Base-by-base conservation (phyloP, 2,113 vertebrate genomes). In the Acanthisitta chloris region DNA sequence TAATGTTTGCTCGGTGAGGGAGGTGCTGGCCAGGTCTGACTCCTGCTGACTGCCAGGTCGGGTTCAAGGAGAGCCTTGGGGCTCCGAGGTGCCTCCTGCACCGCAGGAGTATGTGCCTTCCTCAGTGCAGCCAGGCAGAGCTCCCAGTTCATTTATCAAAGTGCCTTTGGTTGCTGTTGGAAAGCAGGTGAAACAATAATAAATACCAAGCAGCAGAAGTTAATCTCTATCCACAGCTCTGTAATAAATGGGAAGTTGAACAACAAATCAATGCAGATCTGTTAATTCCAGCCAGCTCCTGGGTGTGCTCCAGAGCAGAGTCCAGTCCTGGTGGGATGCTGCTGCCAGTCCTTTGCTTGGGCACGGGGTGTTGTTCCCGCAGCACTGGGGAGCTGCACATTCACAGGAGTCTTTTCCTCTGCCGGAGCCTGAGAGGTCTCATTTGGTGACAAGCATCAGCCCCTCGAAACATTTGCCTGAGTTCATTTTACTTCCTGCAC, bases 201-300 rank as follows among this genome's bases (percentile, higher is more conserved):
- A 96, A 93, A 92, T 17, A 71, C 90, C 69, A 8, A 84, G 55
- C 81, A n/a, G 3, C 2, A 17, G 15, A 52, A 77, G 92, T 88
- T 90, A 40, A 84, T 95, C 96, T 93, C 95, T 57, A 48, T 42
- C 92, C 59, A 6, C n/a, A 21, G 88, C 31, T 4, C 36, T 25
- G 87, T 77, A 91, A 95, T 77, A 71, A 94, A 97, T 74, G 95
- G 78, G 94, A 51, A 88, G 51, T 81, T 91, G 81, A 95, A 78
- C 71, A 69, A 40, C 83, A 91, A 91, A 94, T 94, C 91, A 2
- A 67, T 95, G 86, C 1, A 2, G 55, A 15, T 65, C 74, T 71
- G 91, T 52, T 87, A 81, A 82, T 85, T 79, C 74, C 1, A 3
- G 65, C 58, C 62, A 31, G 79, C 73, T 82, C 46, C 72, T 0